Evolutionary conservation across 2,797 vertebrate genomes (phyloP).

Genomic region (Sebastes hubbsi): DNA sequence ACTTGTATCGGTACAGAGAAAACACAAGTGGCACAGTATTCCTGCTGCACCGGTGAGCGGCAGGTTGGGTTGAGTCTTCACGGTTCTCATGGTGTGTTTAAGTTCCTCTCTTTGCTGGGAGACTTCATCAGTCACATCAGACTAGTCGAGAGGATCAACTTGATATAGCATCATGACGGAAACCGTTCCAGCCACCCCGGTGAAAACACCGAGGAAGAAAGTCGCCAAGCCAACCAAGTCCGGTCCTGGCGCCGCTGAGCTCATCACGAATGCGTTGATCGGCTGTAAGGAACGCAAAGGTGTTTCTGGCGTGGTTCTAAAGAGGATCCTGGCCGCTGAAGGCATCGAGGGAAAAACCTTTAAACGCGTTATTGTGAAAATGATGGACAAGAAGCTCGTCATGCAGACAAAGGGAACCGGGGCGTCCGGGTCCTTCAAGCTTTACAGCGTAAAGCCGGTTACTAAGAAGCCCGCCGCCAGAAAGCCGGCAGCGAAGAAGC

Average conservation of each 20-base stretch:
- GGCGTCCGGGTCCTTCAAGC: background rate
- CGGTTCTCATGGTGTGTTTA: background rate
- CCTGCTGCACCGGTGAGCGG: background rate
- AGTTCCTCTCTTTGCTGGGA: background rate
- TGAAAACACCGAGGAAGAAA: background rate
- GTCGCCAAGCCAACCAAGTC: background rate
- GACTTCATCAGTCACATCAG: background rate
- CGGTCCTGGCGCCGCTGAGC: background rate
- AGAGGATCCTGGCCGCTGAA: background rate
- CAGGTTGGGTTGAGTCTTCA: background rate
- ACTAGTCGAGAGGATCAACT: background rate
- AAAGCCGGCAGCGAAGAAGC: background rate
- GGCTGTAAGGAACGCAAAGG: too few species aligned
- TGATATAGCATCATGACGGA: background rate
- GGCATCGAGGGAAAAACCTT: background rate
- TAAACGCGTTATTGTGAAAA: background rate
- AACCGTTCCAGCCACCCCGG: background rate
- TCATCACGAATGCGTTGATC: background rate
- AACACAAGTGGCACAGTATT: slow-evolving; percentile 15
- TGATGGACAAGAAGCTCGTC: background rate
- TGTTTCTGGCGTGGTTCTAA: background rate
- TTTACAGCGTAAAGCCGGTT: background rate
- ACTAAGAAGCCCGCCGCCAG: background rate
- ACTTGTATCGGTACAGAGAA: background rate
- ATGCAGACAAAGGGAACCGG: background rate